Percentiles rank a stretch among this genome's conserved stretches.
Evolutionary conservation across 2,113 vertebrate species (phyloP).

Genomic region (Mustela lutreola): DNA sequence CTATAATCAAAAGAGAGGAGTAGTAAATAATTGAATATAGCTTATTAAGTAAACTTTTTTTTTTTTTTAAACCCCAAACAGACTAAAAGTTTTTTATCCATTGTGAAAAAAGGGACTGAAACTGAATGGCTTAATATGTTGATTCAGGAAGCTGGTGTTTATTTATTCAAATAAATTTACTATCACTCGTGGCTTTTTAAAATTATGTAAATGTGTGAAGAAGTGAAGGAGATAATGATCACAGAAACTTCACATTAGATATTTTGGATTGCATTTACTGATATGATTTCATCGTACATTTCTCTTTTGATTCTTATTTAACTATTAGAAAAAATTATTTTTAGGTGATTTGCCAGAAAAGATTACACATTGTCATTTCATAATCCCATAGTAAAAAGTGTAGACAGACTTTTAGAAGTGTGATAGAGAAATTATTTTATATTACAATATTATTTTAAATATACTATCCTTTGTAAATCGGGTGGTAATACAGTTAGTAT

Average conservation of each 20-base stretch:
- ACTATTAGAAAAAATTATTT: slow-evolving; percentile 63
- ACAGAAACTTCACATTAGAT: neutral
- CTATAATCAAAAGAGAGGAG: neutral
- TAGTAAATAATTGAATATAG: neutral
- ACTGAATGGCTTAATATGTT: neutral
- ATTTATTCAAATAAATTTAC: slow-evolving; percentile 40
- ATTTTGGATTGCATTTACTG: slow-evolving; percentile 58
- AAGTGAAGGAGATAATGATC: slow-evolving; percentile 50
- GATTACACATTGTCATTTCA: slow-evolving; percentile 19
- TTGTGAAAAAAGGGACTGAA: neutral
- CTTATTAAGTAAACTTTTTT: neutral
- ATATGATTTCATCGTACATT: slow-evolving; percentile 48
- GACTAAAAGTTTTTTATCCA: neutral
- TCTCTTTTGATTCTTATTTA: slow-evolving; percentile 69
- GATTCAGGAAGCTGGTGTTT: neutral
- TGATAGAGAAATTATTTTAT: slow-evolving; percentile 21
- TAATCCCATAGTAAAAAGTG: slow-evolving; percentile 48
- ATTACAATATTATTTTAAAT: neutral
- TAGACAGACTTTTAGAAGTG: slow-evolving; percentile 36
- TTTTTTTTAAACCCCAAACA: neutral
- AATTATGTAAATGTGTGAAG: slow-evolving; percentile 16
- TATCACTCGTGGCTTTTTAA: neutral
- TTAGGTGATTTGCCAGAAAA: slow-evolving; percentile 65
- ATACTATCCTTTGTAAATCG: neutral
- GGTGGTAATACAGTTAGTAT: neutral